Base-by-base conservation (phyloP, 2,888 invertebrate species). In the Drosophila setosimentum region DNA sequence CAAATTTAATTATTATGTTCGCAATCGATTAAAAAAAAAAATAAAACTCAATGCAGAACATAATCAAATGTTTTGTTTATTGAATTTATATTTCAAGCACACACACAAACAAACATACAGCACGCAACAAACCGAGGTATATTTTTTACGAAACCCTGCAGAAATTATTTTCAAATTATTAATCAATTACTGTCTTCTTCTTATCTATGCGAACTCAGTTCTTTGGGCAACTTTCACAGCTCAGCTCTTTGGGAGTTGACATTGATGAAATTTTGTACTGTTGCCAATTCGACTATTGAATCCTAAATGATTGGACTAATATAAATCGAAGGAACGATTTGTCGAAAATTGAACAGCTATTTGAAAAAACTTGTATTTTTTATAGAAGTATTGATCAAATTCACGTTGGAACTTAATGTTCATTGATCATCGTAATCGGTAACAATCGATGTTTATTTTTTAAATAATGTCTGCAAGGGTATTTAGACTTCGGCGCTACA, bases 1-100 rank as follows among this genome's bases (percentile, higher is more conserved):
- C 57, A 68, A 82, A 82, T 82, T 76, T 42, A 80, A 79, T 73
- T 74, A 77, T 77, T 70, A 73, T 80, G 67, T 69, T 80, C 60
- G 73, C 78, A 78, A 67, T 59, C 63, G 64, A 81, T 67, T 63
- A 54, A 69, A 66, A 77, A 62, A n/a, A 51, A 10, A 55, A 68
- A 76, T 70, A 73, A 74, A 79, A 69, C 63, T 69, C 61, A 53
- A 69, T 45, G 29, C 75, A 68, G 53, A 70, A 80, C 73, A 82
- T 65, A 54, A 42, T 55, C 32, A 37, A 58, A 82, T 74, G 68
- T 71, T 82, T 79, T 77, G 69, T 69, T 73, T 63, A 75, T 72
- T 76, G 35, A 76, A 51, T 70, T 63, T 27, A 68, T 48, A 69
- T 62, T 70, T 60, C 27, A 64, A 59, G 50, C 49, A 40, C 68